These are phyloP conservation scores for Lepilemur septentrionalis DNA, from an alignment of 2,797 vertebrate species.

Conservation along the genomic window DNA sequence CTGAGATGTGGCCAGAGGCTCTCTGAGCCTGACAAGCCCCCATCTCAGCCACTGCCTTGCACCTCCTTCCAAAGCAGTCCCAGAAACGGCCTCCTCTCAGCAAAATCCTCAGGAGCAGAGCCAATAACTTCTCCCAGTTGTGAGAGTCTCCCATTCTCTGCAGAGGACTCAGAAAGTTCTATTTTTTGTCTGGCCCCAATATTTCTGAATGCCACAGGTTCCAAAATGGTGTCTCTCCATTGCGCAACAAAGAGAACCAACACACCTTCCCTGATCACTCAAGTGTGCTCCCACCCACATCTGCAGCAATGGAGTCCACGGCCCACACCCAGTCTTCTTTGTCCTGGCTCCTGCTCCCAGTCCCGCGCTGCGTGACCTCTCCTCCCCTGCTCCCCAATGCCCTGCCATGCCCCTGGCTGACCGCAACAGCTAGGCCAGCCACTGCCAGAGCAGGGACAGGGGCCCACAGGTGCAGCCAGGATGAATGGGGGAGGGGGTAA, in stretches of 20 bases:
- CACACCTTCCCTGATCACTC: not conserved
- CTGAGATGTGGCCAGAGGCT: not conserved
- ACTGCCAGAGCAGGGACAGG: not conserved
- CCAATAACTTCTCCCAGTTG: not conserved
- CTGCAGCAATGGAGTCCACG: not conserved
- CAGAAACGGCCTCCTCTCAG: too few relatives aligned
- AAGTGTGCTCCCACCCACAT: not conserved
- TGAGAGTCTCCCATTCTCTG: not conserved
- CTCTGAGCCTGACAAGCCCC: not conserved
- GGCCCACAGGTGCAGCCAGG: not conserved
- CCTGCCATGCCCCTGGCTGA: not conserved
- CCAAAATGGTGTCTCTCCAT: not conserved
- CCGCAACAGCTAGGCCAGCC: not conserved
- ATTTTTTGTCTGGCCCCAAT: not conserved
- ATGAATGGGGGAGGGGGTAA: not conserved
- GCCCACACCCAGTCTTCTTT: not conserved
- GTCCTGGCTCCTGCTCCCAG: not conserved
- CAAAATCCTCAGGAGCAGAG: not conserved
- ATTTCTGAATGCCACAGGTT: not conserved
- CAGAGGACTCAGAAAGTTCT: not conserved
- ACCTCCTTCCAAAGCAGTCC: not conserved
- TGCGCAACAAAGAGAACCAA: not conserved
- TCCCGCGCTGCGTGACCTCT: not conserved
- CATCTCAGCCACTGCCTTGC: not conserved
- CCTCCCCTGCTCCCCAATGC: not conserved